A percentile compares a stretch with the other conserved stretches of the same genome.
phyloP scores from a whole-genome alignment of 2,797 vertebrate genomes.

The Acanthurus tractus region DNA sequence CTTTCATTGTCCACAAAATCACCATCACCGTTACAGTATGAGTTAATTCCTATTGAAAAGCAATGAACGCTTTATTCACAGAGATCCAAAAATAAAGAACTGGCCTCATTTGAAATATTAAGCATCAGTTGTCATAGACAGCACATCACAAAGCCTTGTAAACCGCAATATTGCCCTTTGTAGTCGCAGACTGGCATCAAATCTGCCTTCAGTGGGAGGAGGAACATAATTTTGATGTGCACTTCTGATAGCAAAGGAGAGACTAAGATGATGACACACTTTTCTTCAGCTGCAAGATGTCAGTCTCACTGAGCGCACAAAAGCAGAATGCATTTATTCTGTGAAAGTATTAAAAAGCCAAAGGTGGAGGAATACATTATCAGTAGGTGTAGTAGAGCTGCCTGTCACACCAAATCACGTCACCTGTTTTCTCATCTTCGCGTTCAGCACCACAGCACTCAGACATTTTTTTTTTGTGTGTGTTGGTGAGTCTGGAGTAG shows the following conservation, averaged over 20 bases:
- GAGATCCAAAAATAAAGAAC: constrained; percentile 15
- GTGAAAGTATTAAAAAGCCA: constrained; percentile 37
- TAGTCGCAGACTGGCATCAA: constrained; percentile 16
- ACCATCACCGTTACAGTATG: neutral
- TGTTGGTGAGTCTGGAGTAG: constrained; percentile 19
- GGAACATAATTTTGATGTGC: constrained; percentile 6
- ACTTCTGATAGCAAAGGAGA: constrained; percentile 11
- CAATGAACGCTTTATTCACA: neutral
- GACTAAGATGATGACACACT: constrained; percentile 34
- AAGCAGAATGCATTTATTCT: constrained; percentile 36
- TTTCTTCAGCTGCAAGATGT: constrained; percentile 34
- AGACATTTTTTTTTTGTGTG: neutral
- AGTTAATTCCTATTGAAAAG: neutral
- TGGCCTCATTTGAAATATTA: neutral
- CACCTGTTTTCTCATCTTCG: constrained; percentile 35
- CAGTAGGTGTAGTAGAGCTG: constrained; percentile 44
- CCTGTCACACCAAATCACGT: constrained; percentile 50
- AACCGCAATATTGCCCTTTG: neutral
- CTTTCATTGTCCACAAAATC: neutral
- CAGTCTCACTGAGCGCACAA: constrained; percentile 32
- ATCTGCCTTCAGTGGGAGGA: constrained; percentile 17
- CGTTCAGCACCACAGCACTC: constrained; percentile 32
- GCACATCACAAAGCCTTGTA: neutral
- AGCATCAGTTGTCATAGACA: neutral
- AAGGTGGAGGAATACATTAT: constrained; percentile 59